Base-by-base conservation (phyloP, 2,113 vertebrate genomes). In the Rattus rattus region DNA sequence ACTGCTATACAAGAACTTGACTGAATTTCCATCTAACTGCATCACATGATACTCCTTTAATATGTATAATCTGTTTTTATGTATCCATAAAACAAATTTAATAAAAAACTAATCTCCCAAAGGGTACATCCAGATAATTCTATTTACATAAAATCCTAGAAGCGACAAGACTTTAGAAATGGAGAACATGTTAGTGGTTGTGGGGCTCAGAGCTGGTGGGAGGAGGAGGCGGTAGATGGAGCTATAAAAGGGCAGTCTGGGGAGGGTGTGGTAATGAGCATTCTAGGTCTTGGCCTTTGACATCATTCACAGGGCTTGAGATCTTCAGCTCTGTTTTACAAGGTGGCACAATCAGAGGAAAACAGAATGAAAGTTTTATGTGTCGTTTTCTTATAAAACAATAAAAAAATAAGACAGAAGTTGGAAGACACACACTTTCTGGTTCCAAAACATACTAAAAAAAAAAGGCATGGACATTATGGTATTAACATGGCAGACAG, bases 21-120 rank as follows among this genome's bases (percentile, higher is more conserved):
- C 76, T 92, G 28, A 80, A 96, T 92, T 94, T 95, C 30, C 65
- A 92, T 36, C 92, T 59, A 97, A 97, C 72, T 47, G 43, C 0
- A 49, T 86, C 80, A 47, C 30, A 11, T 39, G 47, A 67, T 24
- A 75, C 69, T 19, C 26, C 87, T 52, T 52, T 75, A 90, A 36
- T 83, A 76, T 22, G n/a, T 17, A 77, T 33, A 77, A n/a, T 86
- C 59, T 77, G 61, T 47, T 85, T 85, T 91, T 39, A 79, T 61
- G 63, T 30, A 30, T 13, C 33, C 61, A n/a, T 86, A 84, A 85
- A 49, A 70, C 77, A 86, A 52, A 43, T 87, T 59, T 95, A 70
- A 91, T 86, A 20, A 69, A 61, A 92, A 70, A 91, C 14, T 73
- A 88, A 12, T 80, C 65, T 77, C 70, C 39, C 47, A 90, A 94